Conservation (phyloP, 2,888 invertebrate species). For the Drosophila antonietae region DNA sequence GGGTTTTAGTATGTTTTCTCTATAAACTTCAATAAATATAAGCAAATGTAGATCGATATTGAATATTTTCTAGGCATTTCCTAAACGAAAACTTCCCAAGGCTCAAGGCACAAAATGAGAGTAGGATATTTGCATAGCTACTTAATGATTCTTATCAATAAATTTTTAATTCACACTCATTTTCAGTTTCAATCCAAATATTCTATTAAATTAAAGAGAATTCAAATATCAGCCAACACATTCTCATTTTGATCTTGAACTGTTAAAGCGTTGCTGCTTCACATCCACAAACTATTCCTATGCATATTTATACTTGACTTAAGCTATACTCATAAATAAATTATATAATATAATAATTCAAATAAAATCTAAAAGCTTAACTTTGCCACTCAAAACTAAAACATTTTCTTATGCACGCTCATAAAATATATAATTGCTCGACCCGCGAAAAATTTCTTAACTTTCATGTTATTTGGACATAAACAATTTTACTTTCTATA, state of each 20-base stretch:
- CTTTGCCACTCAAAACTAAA: not conserved
- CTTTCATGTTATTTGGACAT: not conserved
- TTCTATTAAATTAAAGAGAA: not conserved
- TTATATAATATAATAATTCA: no score
- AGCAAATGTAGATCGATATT: no score
- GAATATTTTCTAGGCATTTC: no score
- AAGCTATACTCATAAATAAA: not conserved
- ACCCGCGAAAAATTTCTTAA: not conserved
- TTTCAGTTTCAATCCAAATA: not conserved
- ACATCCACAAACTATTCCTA: not conserved
- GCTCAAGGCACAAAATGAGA: no score
- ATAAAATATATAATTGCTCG: not conserved
- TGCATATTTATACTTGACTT: not conserved
- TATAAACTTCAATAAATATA: not conserved
- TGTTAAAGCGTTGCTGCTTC: not conserved
- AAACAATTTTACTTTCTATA: slow-evolving; percentile 37
- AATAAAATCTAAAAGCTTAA: not conserved
- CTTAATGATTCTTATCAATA: no score
- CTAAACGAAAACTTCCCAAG: no score
- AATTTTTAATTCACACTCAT: no score
- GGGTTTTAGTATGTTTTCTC: not conserved
- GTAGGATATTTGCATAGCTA: no score
- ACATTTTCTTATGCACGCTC: not conserved
- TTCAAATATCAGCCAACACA: not conserved
- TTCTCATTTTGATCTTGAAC: no score